A percentile compares a stretch with the other conserved stretches of the same genome.
Conservation (phyloP, 2,113 vertebrate genomes). For the Sylvia atricapilla region DNA sequence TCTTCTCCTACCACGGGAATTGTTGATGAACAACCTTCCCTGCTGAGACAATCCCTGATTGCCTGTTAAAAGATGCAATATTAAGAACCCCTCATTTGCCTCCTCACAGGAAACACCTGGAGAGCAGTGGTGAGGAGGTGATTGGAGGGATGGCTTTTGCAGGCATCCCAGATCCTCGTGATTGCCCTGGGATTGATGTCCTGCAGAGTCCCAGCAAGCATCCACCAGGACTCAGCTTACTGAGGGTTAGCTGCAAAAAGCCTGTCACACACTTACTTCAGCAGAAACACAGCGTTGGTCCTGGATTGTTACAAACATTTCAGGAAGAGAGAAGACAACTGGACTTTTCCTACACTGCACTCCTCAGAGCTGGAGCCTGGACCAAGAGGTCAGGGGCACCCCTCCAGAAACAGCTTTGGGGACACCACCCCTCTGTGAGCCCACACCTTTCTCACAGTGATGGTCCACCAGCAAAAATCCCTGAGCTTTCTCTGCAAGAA, state of each 20-base stretch:
- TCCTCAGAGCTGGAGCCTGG: neutral
- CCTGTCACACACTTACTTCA: too few species aligned
- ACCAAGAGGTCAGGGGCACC: neutral
- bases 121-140: neutral
- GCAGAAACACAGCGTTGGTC: neutral
- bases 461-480: neutral
- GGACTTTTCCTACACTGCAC: neutral
- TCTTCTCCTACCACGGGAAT: neutral
- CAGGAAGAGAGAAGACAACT: neutral
- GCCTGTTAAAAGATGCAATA: neutral
- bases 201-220: neutral
- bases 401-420: neutral
- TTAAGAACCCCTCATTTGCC: neutral
- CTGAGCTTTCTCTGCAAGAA: neutral
- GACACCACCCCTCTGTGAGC: neutral
- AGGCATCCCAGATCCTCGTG: neutral
- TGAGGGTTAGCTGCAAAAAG: neutral
- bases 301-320: neutral
- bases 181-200: neutral
- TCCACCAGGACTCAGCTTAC: neutral
- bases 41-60: neutral
- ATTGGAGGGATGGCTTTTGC: neutral
- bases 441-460: neutral
- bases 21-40: neutral
- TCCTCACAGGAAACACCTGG: neutral